Evolutionary conservation across 2,113 vertebrate genomes (phyloP).

Genomic region (Sprattus sprattus): DNA sequence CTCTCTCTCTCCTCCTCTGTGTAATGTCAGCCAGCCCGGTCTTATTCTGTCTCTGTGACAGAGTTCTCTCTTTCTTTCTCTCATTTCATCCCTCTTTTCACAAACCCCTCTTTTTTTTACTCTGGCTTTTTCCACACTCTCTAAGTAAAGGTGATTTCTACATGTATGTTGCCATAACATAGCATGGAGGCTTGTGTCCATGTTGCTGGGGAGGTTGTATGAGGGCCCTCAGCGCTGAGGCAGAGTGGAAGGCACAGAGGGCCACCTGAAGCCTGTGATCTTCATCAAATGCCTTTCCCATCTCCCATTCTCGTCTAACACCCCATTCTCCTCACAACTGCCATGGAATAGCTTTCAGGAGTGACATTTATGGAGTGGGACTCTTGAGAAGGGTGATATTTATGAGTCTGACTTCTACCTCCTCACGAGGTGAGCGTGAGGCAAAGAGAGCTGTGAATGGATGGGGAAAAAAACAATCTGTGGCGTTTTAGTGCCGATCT

Average conservation of each 20-base stretch:
- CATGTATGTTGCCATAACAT: slow-evolving; percentile 10
- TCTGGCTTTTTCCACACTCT: neutral
- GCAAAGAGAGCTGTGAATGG: neutral
- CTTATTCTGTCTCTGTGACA: neutral
- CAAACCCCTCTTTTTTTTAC: neutral
- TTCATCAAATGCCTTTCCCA: slow-evolving; percentile 11
- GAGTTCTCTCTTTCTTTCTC: neutral
- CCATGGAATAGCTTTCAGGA: slow-evolving; percentile 14
- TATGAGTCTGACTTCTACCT: neutral
- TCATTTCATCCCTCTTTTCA: neutral
- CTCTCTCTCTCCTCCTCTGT: neutral
- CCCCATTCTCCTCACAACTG: neutral
- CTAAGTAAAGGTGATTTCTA: slow-evolving; percentile 52
- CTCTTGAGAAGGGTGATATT: neutral
- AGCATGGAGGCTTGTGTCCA: neutral
- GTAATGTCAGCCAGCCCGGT: neutral
- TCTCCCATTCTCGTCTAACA: neutral
- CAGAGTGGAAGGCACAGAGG: neutral
- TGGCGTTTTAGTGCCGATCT: neutral
- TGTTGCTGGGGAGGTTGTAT: neutral
- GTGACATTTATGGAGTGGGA: slow-evolving; percentile 29
- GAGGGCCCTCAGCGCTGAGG: neutral
- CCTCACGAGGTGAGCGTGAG: neutral
- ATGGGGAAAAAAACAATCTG: neutral
- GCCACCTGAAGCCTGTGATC: slow-evolving; percentile 8